phyloP scores from a whole-genome alignment of 2,888 invertebrate genomes.

The Acanthosoma haemorrhoidale region DNA sequence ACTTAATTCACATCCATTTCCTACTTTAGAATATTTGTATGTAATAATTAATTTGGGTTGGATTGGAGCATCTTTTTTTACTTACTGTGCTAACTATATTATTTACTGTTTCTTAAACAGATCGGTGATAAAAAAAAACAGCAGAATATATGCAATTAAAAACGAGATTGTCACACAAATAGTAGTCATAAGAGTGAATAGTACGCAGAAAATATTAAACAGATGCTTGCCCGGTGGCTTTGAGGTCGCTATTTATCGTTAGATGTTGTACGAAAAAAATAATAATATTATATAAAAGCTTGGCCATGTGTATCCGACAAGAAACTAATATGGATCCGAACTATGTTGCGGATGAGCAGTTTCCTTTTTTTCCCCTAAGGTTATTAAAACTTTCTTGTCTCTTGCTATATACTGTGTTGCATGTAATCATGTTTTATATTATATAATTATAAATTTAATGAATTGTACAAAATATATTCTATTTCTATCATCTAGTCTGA shows the following conservation, averaged over 20 bases:
- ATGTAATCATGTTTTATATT: constrained; percentile 5
- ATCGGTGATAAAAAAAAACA: too few species aligned
- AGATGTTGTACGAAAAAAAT: too few species aligned
- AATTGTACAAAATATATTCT: constrained; percentile 14
- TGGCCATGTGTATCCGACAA: too few species aligned
- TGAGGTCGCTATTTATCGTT: not conserved
- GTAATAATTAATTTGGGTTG: too few species aligned
- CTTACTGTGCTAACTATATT: too few species aligned
- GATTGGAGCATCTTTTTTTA: too few species aligned
- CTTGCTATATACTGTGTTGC: not conserved
- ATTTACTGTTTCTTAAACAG: too few species aligned
- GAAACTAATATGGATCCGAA: not conserved
- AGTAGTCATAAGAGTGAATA: too few species aligned
- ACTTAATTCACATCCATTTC: constrained; percentile 9
- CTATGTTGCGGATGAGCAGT: not conserved
- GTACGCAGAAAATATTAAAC: too few species aligned
- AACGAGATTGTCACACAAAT: too few species aligned
- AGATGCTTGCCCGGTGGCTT: not conserved
- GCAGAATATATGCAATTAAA: too few species aligned
- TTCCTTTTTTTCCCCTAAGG: not conserved
- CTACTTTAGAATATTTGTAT: not conserved
- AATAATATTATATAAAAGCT: too few species aligned
- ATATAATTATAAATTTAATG: constrained; percentile 3
- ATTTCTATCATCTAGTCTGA: constrained; percentile 14
- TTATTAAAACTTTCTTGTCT: not conserved